phyloP scores from a whole-genome alignment of 2,888 invertebrate genomes.

The Neoascia interrupta region DNA sequence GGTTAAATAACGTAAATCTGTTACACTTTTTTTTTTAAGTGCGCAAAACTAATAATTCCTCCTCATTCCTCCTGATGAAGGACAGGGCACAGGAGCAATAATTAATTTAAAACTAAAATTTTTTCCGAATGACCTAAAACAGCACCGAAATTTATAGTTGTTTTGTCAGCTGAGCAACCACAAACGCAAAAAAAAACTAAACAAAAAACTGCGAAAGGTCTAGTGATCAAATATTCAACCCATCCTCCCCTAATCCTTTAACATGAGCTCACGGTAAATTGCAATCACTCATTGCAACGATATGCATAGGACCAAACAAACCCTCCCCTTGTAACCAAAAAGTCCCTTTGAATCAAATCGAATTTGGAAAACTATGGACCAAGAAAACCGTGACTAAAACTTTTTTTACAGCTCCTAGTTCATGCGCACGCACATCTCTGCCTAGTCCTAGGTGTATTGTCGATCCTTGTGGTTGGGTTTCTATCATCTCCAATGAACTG shows the following conservation, averaged over 20 bases:
- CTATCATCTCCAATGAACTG: slow-evolving; percentile 22
- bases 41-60: too few species aligned
- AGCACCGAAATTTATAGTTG: too few species aligned
- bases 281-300: slow-evolving; percentile 23
- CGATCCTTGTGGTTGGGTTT: slow-evolving; percentile 38
- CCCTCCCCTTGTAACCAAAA: slow-evolving; percentile 9
- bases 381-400: slow-evolving; percentile 78
- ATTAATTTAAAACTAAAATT: too few species aligned
- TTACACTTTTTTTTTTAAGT: too few species aligned
- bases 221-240: not conserved
- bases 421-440: slow-evolving; percentile 50
- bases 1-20: too few species aligned
- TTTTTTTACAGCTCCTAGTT: slow-evolving; percentile 74
- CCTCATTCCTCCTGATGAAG: too few species aligned
- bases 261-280: slow-evolving; percentile 20
- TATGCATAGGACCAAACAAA: slow-evolving; percentile 27
- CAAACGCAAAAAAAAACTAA: not conserved
- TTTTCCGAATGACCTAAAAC: too few species aligned
- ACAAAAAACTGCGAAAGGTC: not conserved
- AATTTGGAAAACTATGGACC: slow-evolving; percentile 78
- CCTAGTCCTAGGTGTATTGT: not conserved
- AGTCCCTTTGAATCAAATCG: slow-evolving; percentile 66
- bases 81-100: too few species aligned
- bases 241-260: slow-evolving; percentile 52
- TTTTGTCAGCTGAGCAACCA: slow-evolving; percentile 34